Evolutionary conservation across 2,797 vertebrate species (phyloP).

Genomic region (Harpagifer antarcticus): DNA sequence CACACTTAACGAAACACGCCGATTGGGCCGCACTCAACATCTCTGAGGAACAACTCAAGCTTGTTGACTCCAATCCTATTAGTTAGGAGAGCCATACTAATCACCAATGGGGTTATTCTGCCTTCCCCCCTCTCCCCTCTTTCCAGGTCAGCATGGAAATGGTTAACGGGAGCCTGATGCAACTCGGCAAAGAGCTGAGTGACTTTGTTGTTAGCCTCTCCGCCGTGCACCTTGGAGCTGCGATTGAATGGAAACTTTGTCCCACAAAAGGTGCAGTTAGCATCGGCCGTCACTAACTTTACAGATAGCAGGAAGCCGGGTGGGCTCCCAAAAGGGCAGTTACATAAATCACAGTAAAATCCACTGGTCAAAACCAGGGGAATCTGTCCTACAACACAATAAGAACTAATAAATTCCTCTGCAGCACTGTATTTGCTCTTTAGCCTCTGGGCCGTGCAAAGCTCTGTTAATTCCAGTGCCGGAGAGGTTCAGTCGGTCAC

Average conservation of each 20-base stretch:
- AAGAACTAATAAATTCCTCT: slow-evolving; percentile 76
- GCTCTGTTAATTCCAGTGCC: slow-evolving; percentile 76
- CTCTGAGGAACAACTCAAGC: slow-evolving; percentile 74
- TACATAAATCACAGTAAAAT: slow-evolving; percentile 61
- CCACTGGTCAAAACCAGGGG: slow-evolving; percentile 55
- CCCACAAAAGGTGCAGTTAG: slow-evolving; percentile 62
- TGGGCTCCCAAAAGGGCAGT: slow-evolving; percentile 51
- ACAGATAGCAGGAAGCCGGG: slow-evolving; percentile 62
- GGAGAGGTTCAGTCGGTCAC: slow-evolving; percentile 73
- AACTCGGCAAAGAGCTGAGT: slow-evolving; percentile 32
- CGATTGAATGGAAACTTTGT: slow-evolving; percentile 71
- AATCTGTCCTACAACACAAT: slow-evolving; percentile 71
- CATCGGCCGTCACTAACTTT: slow-evolving; percentile 47
- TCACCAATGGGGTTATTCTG: slow-evolving; percentile 70
- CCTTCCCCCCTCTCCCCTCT: slow-evolving; percentile 23
- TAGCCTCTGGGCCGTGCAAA: slow-evolving; percentile 70
- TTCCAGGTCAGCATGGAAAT: slow-evolving; percentile 57
- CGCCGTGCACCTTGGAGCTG: slow-evolving; percentile 45
- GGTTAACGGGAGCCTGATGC: slow-evolving; percentile 57
- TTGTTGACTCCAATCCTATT: slow-evolving; percentile 84
- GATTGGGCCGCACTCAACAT: slow-evolving; percentile 64
- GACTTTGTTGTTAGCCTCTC: slow-evolving; percentile 58
- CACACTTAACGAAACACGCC: slow-evolving; percentile 49
- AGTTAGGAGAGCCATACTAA: slow-evolving; percentile 76
- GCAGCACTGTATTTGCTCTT: slow-evolving; percentile 71